These are phyloP conservation scores for Cephus pulcher DNA, from an alignment of 2,888 invertebrate species.

Conservation along the genomic window DNA sequence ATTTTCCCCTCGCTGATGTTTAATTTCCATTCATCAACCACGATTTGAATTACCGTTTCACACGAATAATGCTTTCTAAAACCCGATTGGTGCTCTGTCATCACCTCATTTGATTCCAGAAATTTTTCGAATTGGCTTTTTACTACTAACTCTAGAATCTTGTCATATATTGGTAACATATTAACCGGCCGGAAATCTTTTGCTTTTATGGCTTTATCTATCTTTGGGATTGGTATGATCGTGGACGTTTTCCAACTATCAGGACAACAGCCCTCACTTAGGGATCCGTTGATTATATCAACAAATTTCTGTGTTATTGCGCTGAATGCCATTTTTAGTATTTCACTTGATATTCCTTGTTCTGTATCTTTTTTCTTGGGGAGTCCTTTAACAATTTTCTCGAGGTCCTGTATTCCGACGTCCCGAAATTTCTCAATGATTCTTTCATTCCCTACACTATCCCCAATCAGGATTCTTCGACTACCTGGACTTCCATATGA, in stretches of 20 bases:
- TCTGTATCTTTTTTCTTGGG: conserved; percentile 11
- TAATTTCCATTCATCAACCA: conserved; percentile 21
- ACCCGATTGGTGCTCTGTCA: conserved; percentile 16
- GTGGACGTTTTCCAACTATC: conserved; percentile 12
- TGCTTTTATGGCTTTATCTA: conserved; percentile 11
- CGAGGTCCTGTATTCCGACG: conserved; percentile 8
- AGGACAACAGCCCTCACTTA: conserved; percentile 7
- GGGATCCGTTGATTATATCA: conserved; percentile 11
- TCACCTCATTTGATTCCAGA: neutral
- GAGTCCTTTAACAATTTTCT: conserved; percentile 7
- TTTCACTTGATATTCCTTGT: conserved; percentile 12
- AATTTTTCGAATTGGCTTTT: neutral
- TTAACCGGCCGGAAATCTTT: conserved; percentile 21
- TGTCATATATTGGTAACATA: conserved; percentile 15
- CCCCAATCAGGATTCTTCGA: neutral
- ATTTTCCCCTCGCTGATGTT: conserved; percentile 20
- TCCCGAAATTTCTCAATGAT: neutral
- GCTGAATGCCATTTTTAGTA: neutral
- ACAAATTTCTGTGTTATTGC: neutral
- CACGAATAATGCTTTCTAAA: conserved; percentile 24
- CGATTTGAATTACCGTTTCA: conserved; percentile 21
- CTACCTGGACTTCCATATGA: neutral
- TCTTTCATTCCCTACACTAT: neutral
- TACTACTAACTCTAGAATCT: conserved; percentile 1
- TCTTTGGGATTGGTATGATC: conserved; percentile 14